Evolutionary conservation across 2,797 vertebrate genomes (phyloP).

Genomic region (Sitta carolinensis): DNA sequence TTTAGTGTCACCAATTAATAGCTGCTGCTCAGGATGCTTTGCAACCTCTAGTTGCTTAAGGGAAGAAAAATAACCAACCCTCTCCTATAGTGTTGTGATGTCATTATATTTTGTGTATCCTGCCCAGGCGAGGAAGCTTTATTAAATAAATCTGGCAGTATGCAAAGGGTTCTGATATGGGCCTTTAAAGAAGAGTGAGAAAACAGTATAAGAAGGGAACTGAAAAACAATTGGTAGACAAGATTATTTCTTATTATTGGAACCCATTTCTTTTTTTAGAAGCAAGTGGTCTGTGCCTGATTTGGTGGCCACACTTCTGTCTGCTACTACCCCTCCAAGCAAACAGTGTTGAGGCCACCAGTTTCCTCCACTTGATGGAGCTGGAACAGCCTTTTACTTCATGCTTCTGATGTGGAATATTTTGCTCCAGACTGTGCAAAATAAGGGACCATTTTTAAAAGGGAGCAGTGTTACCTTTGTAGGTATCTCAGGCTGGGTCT

Average conservation of each 20-base stretch:
- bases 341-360: background rate
- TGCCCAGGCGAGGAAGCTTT: background rate
- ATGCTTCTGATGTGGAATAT: background rate
- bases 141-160: background rate
- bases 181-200: background rate
- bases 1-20: conserved; percentile 58
- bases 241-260: background rate
- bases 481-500: background rate
- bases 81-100: background rate
- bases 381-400: background rate
- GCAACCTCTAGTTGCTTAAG: conserved; percentile 30
- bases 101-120: background rate
- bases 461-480: background rate
- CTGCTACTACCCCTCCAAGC: background rate
- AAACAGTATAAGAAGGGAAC: background rate
- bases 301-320: background rate
- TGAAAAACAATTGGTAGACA: background rate
- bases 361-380: background rate
- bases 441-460: background rate
- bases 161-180: background rate
- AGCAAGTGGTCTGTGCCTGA: background rate
- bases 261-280: background rate
- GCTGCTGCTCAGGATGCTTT: conserved; percentile 24
- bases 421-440: background rate
- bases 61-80: conserved; percentile 17